Percentiles rank a stretch among this genome's conserved stretches.
Evolutionary conservation across 2,888 invertebrate genomes (phyloP).

Genomic region (Carabus problematicus): DNA sequence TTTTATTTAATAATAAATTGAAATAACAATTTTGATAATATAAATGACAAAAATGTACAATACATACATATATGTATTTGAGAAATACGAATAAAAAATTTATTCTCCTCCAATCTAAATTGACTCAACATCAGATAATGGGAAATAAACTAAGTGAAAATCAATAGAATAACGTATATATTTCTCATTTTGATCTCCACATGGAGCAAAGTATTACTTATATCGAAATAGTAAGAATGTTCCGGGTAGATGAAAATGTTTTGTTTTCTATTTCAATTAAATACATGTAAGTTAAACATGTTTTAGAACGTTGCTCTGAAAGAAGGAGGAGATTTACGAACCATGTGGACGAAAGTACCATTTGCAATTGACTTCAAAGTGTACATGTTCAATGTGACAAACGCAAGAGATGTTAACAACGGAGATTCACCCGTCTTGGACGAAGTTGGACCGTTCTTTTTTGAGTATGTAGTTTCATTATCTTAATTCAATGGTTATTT

Average conservation of each 20-base stretch:
- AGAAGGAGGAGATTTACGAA: constrained; percentile 75
- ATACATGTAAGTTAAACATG: constrained; percentile 44
- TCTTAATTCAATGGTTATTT: not conserved
- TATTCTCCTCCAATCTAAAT: too few species aligned
- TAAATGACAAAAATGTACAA: too few species aligned
- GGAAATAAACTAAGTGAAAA: too few species aligned
- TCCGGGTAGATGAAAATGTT: not conserved
- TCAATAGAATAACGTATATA: too few species aligned
- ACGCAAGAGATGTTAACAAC: constrained; percentile 74
- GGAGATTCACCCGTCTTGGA: constrained; percentile 76
- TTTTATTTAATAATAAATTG: too few species aligned
- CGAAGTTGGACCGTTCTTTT: constrained; percentile 84
- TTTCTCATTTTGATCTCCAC: too few species aligned
- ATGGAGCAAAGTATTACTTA: too few species aligned
- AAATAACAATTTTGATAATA: too few species aligned
- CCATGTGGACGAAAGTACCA: constrained; percentile 80
- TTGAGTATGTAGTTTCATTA: constrained; percentile 71
- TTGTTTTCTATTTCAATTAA: constrained; percentile 8
- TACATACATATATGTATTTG: too few species aligned
- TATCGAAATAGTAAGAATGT: too few species aligned
- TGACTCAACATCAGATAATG: too few species aligned
- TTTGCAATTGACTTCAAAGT: constrained; percentile 79
- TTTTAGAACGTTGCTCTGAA: constrained; percentile 77
- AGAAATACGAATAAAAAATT: too few species aligned
- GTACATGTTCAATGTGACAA: constrained; percentile 83